These are phyloP conservation scores for Sinocyclocheilus grahami DNA, from an alignment of 2,113 vertebrate genomes.

Conservation along the genomic window DNA sequence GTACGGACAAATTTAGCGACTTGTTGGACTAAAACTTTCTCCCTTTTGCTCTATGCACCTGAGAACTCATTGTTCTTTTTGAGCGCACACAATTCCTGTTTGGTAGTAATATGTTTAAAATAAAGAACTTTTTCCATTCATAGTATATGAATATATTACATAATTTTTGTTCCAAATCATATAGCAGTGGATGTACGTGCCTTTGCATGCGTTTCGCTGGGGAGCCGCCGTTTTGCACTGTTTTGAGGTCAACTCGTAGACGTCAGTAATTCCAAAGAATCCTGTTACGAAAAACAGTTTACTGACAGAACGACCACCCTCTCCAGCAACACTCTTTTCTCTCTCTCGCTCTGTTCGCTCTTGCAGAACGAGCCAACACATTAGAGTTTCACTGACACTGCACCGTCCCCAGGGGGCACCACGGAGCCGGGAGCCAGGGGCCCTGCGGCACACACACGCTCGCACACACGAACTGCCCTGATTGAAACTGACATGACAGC, in stretches of 20 bases:
- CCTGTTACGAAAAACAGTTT: constrained; percentile 37
- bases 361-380: constrained; percentile 48
- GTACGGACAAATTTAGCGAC: too few relatives aligned
- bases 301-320: constrained; percentile 29
- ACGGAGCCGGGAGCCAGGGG: constrained; percentile 50
- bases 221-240: background rate
- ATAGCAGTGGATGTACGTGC: constrained; percentile 1
- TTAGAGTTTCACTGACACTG: constrained; percentile 54
- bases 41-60: too few relatives aligned
- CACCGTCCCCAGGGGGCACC: constrained; percentile 52
- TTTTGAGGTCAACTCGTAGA: constrained; percentile 14
- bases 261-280: constrained; percentile 20
- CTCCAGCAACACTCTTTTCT: constrained; percentile 22
- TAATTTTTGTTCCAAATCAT: background rate
- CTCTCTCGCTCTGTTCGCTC: constrained; percentile 24
- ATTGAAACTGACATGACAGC: constrained; percentile 64
- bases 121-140: background rate
- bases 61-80: too few relatives aligned
- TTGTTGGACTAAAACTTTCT: too few relatives aligned
- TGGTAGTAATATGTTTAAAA: too few relatives aligned
- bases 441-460: constrained; percentile 51
- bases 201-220: background rate
- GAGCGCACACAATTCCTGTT: too few relatives aligned
- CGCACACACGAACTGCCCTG: constrained; percentile 40
- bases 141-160: background rate